Evolutionary conservation across 64 coral and sea anemone genomes (phyloP).

Genomic region (Catalaphyllia jardinei): DNA sequence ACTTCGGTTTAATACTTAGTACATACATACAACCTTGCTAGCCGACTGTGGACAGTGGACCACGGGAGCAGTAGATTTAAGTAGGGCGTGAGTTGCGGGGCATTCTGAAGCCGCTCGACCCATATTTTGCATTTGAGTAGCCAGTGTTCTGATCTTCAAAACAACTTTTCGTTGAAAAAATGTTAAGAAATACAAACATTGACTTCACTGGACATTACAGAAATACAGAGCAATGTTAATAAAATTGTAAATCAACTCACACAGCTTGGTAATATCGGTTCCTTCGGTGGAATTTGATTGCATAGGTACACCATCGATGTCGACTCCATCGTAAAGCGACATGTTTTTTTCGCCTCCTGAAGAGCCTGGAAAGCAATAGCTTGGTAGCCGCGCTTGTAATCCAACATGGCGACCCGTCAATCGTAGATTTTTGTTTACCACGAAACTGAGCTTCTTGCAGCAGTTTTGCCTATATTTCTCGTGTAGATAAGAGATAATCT

Average conservation of each 20-base stretch:
- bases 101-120: too few species aligned
- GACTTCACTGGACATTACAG: not conserved
- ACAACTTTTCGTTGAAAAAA: not conserved
- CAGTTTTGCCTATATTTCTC: not conserved
- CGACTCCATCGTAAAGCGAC: slow-evolving; percentile 68
- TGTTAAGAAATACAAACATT: not conserved
- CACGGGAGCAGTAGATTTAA: too few species aligned
- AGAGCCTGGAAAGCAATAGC: not conserved
- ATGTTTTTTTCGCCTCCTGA: slow-evolving; percentile 40
- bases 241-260: not conserved
- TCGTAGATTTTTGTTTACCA: not conserved
- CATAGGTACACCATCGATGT: slow-evolving; percentile 68
- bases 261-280: slow-evolving; percentile 45
- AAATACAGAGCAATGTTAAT: not conserved
- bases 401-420: slow-evolving; percentile 16
- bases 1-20: too few species aligned
- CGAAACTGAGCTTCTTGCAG: not conserved
- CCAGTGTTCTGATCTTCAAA: too few species aligned
- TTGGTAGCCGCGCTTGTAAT: slow-evolving; percentile 5
- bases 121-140: too few species aligned
- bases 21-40: too few species aligned
- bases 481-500: not conserved
- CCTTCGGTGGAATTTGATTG: slow-evolving; percentile 52
- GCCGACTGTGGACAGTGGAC: too few species aligned
- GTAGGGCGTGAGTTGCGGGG: too few species aligned